Evolutionary conservation across 2,113 vertebrate species (phyloP).

Genomic region (Bos javanicus): DNA sequence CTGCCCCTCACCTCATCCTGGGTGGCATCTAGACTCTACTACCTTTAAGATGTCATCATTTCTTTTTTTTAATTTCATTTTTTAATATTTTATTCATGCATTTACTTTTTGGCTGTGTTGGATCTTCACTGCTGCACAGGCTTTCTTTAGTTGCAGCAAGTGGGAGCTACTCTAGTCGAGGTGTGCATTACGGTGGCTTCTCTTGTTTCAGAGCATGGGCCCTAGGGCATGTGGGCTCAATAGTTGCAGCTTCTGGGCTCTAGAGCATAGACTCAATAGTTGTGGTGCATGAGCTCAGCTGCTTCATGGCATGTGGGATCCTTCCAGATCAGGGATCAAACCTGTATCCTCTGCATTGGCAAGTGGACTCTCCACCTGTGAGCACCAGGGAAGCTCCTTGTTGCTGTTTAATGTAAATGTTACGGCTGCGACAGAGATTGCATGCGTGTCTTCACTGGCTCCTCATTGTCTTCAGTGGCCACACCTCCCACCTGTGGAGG

Average conservation of each 20-base stretch:
- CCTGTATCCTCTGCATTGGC: background rate
- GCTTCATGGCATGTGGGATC: background rate
- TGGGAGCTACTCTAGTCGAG: background rate
- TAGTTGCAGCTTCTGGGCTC: background rate
- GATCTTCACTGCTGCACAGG: background rate
- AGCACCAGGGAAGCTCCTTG: background rate
- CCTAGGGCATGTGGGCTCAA: background rate
- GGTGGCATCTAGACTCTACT: background rate
- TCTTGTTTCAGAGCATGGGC: background rate
- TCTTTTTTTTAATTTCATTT: background rate
- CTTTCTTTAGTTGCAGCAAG: background rate
- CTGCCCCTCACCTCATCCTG: background rate
- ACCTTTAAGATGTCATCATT: background rate
- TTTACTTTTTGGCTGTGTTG: background rate
- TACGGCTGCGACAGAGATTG: accelerated
- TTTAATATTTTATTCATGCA: background rate
- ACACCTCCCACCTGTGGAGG: background rate
- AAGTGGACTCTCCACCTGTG: background rate
- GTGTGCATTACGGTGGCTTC: background rate
- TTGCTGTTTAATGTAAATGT: background rate
- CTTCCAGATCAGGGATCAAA: background rate
- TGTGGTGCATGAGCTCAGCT: background rate
- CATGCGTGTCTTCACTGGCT: background rate
- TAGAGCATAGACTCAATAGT: background rate
- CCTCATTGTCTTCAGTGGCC: background rate